These are phyloP conservation scores for Melanerpes aurifrons DNA, from an alignment of 2,113 vertebrate species.

Conservation along the genomic window DNA sequence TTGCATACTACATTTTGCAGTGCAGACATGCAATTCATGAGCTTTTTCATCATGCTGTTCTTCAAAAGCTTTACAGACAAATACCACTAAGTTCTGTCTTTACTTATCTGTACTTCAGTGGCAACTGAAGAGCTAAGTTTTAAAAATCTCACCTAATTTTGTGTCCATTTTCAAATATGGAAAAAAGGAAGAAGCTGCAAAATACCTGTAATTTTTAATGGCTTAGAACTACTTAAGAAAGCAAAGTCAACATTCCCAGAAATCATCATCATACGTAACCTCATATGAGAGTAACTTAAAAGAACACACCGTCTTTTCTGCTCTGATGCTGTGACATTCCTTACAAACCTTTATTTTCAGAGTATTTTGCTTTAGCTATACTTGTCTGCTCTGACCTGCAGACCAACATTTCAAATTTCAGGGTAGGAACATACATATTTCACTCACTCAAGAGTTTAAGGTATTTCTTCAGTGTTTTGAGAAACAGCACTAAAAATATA, in stretches of 20 bases:
- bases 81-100: not conserved
- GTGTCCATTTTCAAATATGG: not conserved
- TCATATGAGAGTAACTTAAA: not conserved
- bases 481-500: not conserved
- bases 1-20: not conserved
- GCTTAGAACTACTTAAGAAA: not conserved
- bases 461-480: not conserved
- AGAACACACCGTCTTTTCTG: not conserved
- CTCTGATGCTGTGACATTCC: not conserved
- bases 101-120: not conserved
- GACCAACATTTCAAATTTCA: not conserved
- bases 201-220: not conserved
- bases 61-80: not conserved
- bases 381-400: not conserved
- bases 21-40: not conserved
- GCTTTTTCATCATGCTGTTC: not conserved
- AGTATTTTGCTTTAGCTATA: constrained; percentile 19
- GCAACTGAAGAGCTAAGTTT: not conserved
- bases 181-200: not conserved
- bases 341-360: not conserved
- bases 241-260: not conserved
- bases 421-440: not conserved
- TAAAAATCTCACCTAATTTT: not conserved
- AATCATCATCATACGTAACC: not conserved
- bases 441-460: not conserved